These are phyloP conservation scores for Diabrotica undecimpunctata DNA, from an alignment of 1,140 invertebrate species.

Conservation along the genomic window DNA sequence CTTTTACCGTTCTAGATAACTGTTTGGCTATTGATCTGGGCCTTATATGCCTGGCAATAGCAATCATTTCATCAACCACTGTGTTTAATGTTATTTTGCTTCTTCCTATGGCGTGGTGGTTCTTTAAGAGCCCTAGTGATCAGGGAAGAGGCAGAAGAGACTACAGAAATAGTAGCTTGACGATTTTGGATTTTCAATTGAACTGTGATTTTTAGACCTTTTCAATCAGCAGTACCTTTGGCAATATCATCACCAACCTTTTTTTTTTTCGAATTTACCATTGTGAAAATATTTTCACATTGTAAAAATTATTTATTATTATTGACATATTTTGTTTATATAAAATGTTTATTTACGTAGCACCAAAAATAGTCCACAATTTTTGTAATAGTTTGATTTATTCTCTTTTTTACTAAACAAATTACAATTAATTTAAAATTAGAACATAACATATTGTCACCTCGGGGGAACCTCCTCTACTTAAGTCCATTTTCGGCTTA, in stretches of 20 bases:
- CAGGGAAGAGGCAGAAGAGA: conserved; percentile 95
- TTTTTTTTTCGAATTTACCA: no score
- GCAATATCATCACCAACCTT: conserved; percentile 99
- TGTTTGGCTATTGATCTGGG: conserved; percentile 91
- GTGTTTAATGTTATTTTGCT: conserved; percentile 97
- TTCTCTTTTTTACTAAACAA: no score
- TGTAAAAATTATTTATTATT: no score
- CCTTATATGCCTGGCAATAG: conserved; percentile 90
- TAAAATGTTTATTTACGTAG: no score
- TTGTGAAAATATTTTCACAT: no score
- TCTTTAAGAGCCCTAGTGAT: conserved; percentile 98
- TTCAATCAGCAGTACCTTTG: conserved; percentile 98
- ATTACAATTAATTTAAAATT: no score
- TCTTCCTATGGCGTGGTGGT: conserved; percentile 97
- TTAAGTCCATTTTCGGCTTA: no score
- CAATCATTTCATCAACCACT: conserved; percentile 90
- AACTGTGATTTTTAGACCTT: conserved; percentile 98
- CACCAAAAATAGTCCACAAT: no score
- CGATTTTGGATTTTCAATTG: conserved; percentile 98
- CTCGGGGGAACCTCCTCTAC: no score
- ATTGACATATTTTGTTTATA: no score
- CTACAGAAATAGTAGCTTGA: conserved; percentile 95
- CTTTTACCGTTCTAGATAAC: conserved; percentile 91
- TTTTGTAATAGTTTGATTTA: no score
- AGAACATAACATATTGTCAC: no score